Evolutionary conservation across 1,140 invertebrate species (phyloP), one percentile per base, ranked within the genome.

Genomic region (Drosophila kohkoa): DNA sequence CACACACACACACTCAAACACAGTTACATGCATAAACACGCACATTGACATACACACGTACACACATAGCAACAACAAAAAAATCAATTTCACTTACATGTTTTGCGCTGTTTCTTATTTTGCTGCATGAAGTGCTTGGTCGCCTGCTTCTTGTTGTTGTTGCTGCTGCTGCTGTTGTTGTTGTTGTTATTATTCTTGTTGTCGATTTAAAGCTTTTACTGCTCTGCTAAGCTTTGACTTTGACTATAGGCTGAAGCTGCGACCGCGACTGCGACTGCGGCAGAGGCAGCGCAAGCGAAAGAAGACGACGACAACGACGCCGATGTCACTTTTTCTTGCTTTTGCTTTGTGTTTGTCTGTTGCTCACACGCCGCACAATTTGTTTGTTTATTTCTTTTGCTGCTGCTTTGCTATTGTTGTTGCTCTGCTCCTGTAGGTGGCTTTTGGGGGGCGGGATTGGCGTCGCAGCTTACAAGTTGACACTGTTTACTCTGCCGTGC

Each of bases 51-150:
- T 20, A 69, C 1, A 38, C 16, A 28, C 6, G 38, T 7, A 55
- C 13, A 52, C n/a, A 55, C 28, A n/a, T 15, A 46, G 30, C 6
- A 35, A 16, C 28, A 45, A 51, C 1, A 35, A 32, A 67, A 87
- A 87, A 83, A 88, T 87, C 83, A 88, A 87, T 82, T 87, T 83
- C 66, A 87, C 83, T 88, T 89, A 88, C 83, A 88, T 88, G 69
- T 78, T 88, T 78, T 88, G 70, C 48, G 80, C 70, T 89, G 80
- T 77, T 75, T 80, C 80, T 78, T 88, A 73, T 75, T 80, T 63
- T 80, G 80, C 81, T 77, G 83, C 83, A 86, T 87, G 74, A 83
- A 81, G 83, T 78, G 63, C 68, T 82, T 55, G 62, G 79, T 32
- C 69, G 41, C 15, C 54, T 76, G 46, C 16, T 59, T 69, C 5